Evolutionary conservation across 2,113 vertebrate species (phyloP).

Genomic region (Centrocercus urophasianus): DNA sequence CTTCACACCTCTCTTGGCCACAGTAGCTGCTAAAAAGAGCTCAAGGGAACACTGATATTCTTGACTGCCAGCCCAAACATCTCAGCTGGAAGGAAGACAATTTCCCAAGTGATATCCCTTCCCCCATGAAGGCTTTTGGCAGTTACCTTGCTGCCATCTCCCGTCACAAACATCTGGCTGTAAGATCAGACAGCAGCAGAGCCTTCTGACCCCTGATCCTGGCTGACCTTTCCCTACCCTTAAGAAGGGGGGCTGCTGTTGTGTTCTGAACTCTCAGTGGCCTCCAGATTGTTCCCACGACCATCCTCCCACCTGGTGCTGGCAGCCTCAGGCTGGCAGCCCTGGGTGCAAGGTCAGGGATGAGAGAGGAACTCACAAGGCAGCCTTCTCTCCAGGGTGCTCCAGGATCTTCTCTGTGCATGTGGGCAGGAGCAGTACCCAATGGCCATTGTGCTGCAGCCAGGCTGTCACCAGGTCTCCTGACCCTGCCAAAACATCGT

Average conservation of each 20-base stretch:
- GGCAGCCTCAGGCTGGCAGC: not conserved
- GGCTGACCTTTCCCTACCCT: not conserved
- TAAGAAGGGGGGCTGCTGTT: not conserved
- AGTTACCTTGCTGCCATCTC: not conserved
- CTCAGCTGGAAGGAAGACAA: slow-evolving; percentile 53
- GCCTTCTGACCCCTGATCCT: not conserved
- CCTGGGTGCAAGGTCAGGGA: not conserved
- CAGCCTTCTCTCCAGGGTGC: not conserved
- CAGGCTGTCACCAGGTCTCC: fast-evolving
- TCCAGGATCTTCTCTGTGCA: fast-evolving
- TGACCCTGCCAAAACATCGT: fast-evolving
- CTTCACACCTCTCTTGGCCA: slow-evolving; percentile 57
- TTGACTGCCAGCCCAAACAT: slow-evolving; percentile 41
- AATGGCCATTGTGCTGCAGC: not conserved
- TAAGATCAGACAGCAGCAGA: not conserved
- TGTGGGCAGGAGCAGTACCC: fast-evolving
- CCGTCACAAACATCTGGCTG: not conserved
- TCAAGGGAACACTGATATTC: slow-evolving; percentile 2
- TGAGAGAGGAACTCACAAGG: fast-evolving
- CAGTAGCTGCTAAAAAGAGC: slow-evolving; percentile 29
- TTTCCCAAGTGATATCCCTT: slow-evolving; percentile 28
- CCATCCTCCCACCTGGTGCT: not conserved
- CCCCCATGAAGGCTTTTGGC: not conserved
- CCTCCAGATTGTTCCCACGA: not conserved
- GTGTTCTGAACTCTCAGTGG: fast-evolving